These are phyloP conservation scores for Brachyhypopomus gauderio DNA, from an alignment of 2,113 vertebrate genomes.

Conservation along the genomic window DNA sequence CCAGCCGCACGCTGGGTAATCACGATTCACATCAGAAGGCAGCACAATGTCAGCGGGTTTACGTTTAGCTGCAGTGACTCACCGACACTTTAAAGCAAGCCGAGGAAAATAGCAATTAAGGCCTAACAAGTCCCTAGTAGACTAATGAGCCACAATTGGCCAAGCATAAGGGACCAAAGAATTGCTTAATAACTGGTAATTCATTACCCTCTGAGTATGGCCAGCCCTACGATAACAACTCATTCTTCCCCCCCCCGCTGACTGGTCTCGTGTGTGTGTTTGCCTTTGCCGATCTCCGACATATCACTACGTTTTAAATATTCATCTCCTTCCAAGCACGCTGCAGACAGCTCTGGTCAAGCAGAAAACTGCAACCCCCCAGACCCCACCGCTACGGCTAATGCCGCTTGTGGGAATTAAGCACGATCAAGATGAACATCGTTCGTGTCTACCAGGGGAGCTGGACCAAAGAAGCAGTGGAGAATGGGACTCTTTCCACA, in stretches of 20 bases:
- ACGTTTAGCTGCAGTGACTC: constrained; percentile 48
- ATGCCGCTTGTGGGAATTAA: background rate
- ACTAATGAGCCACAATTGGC: constrained; percentile 40
- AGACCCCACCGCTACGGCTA: background rate
- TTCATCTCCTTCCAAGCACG: constrained; percentile 7
- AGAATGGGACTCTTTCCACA: background rate
- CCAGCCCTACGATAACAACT: constrained; percentile 1
- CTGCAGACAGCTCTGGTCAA: background rate
- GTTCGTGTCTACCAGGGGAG: background rate
- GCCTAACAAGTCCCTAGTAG: constrained; percentile 36
- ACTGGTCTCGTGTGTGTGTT: constrained; percentile 8
- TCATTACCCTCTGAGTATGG: constrained; percentile 10
- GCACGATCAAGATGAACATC: constrained; percentile 12
- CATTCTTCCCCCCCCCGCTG: background rate
- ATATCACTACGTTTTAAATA: background rate
- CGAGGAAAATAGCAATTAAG: constrained; percentile 47
- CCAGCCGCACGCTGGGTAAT: constrained; percentile 47
- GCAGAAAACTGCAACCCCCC: background rate
- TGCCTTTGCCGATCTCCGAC: background rate
- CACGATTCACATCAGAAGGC: constrained; percentile 48
- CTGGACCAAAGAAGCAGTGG: background rate
- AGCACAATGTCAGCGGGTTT: constrained; percentile 49
- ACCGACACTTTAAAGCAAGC: constrained; percentile 46
- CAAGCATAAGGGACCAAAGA: constrained; percentile 25
- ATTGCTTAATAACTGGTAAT: constrained; percentile 41